A percentile compares a stretch with the other conserved stretches of the same genome.
These are phyloP conservation scores for Chrysotoxum bicinctum DNA, from an alignment of 2,888 invertebrate genomes.

Conservation along the genomic window DNA sequence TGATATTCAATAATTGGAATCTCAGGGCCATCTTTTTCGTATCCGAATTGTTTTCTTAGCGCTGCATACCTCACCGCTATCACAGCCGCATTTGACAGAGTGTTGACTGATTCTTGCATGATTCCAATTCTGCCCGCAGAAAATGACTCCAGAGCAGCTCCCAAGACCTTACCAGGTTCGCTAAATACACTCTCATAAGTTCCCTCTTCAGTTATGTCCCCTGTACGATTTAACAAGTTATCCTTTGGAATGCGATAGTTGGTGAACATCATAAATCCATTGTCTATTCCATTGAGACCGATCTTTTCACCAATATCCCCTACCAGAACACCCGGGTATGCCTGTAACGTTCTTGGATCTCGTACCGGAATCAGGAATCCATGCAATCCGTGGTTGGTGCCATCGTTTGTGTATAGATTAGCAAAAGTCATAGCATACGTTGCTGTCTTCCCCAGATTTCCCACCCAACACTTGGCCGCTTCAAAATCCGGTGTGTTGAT, in stretches of 20 bases:
- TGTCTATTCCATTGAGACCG: constrained; percentile 95
- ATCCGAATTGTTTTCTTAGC: constrained; percentile 89
- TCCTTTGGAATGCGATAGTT: constrained; percentile 93
- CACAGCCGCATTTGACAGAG: constrained; percentile 85
- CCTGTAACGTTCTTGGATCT: constrained; percentile 88
- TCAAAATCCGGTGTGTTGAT: constrained; percentile 96
- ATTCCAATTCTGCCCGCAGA: constrained; percentile 92
- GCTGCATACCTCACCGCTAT: constrained; percentile 92
- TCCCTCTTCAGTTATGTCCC: constrained; percentile 94
- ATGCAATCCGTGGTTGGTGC: constrained; percentile 91
- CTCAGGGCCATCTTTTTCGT: constrained; percentile 84
- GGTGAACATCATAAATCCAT: constrained; percentile 94
- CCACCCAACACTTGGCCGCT: constrained; percentile 98
- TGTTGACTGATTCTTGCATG: constrained; percentile 82
- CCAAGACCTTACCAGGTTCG: constrained; percentile 92
- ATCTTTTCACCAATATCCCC: constrained; percentile 97
- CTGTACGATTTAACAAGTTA: constrained; percentile 92
- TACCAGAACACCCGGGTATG: constrained; percentile 92
- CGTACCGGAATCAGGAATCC: constrained; percentile 94
- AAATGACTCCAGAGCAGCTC: constrained; percentile 92
- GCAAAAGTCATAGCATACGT: constrained; percentile 94
- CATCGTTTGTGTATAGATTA: constrained; percentile 91
- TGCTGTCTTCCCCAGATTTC: constrained; percentile 94
- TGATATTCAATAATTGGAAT: constrained; percentile 91
- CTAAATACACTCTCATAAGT: constrained; percentile 94